phyloP scores from a whole-genome alignment of 2,113 vertebrate species.

The Eulacestoma nigropectus region DNA sequence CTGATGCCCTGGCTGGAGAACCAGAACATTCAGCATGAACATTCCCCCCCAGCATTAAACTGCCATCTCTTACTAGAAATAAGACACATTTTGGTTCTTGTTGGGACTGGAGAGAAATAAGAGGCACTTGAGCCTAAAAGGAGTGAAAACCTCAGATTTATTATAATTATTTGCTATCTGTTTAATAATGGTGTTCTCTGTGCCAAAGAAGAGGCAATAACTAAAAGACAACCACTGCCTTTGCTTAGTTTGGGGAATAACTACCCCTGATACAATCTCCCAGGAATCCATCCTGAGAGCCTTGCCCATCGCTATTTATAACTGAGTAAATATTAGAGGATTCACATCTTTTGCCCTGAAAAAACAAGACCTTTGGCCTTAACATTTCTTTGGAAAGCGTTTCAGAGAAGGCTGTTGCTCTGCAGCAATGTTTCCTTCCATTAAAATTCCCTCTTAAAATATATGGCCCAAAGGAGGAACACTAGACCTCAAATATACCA shows the following conservation, averaged over 20 bases:
- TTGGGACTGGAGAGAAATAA: not conserved
- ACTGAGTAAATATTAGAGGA: not conserved
- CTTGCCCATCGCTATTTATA: not conserved
- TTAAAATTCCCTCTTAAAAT: constrained; percentile 40
- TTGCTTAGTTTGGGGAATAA: not conserved
- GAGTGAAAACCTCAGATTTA: not conserved
- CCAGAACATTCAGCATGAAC: not conserved
- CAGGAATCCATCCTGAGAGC: not conserved
- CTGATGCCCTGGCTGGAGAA: not conserved
- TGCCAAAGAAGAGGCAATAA: not conserved
- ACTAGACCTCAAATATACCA: constrained; percentile 9
- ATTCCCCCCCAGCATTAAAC: not conserved
- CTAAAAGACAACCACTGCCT: not conserved
- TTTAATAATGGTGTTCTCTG: not conserved
- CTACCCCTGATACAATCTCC: not conserved
- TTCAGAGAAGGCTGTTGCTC: not conserved
- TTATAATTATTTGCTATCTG: not conserved
- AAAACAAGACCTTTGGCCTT: constrained; percentile 3
- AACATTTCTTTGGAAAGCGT: not conserved
- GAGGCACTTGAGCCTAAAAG: not conserved
- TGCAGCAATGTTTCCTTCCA: constrained; percentile 9
- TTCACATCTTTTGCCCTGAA: not conserved
- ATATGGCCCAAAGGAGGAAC: constrained; percentile 8
- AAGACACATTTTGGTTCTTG: not conserved
- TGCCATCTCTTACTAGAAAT: not conserved